phyloP scores from a whole-genome alignment of 2,888 invertebrate species.

The Drosophila limbata region DNA sequence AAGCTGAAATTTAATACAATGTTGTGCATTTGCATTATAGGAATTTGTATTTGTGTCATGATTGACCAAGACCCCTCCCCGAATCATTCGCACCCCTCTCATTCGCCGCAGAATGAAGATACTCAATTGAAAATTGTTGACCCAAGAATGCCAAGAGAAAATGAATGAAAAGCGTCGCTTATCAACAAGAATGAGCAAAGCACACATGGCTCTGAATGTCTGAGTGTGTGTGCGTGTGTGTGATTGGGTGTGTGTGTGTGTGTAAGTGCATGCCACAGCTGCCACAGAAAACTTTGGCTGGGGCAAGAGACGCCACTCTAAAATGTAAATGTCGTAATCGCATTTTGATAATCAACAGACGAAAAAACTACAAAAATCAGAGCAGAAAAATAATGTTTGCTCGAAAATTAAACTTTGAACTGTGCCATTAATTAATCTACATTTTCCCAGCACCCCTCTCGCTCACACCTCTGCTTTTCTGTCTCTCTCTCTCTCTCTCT shows the following conservation, averaged over 20 bases:
- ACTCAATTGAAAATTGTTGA: slow-evolving; percentile 40
- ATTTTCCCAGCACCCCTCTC: slow-evolving; percentile 5
- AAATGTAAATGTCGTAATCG: slow-evolving; percentile 74
- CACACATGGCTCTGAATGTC: slow-evolving; percentile 21
- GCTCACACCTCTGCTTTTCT: background rate
- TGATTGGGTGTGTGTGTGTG: slow-evolving; percentile 18
- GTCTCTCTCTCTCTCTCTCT: background rate
- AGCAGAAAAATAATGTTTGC: slow-evolving; percentile 60
- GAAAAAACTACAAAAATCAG: slow-evolving; percentile 17
- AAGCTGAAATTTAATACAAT: slow-evolving; percentile 12
- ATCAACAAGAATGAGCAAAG: slow-evolving; percentile 46
- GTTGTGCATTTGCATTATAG: slow-evolving; percentile 9
- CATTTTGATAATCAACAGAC: slow-evolving; percentile 55
- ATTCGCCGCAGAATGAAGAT: slow-evolving; percentile 4
- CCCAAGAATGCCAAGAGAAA: slow-evolving; percentile 31
- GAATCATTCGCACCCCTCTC: background rate
- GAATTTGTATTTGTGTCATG: slow-evolving; percentile 14
- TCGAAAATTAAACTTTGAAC: slow-evolving; percentile 78
- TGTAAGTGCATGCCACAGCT: slow-evolving; percentile 60
- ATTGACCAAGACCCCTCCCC: slow-evolving; percentile 6
- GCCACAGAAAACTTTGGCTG: slow-evolving; percentile 37
- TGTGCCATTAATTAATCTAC: slow-evolving; percentile 75
- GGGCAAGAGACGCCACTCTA: slow-evolving; percentile 33
- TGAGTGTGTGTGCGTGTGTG: slow-evolving; percentile 6
- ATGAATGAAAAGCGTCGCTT: slow-evolving; percentile 59